Conservation (phyloP, 2,113 vertebrate species). For the Petroica traversi region DNA sequence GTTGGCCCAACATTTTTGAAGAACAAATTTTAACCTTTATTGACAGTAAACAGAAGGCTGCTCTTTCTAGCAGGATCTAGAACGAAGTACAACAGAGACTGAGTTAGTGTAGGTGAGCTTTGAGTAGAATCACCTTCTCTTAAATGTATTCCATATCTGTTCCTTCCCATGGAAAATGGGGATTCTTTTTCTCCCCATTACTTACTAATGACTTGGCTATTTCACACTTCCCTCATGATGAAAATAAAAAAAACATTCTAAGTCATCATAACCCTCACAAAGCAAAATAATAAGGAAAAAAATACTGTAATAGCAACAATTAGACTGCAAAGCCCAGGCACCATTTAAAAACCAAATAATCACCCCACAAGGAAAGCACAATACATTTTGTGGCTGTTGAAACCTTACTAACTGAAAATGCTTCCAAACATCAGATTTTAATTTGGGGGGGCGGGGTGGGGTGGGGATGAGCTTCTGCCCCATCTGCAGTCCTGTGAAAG, state of each 20-base stretch:
- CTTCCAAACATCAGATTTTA: neutral
- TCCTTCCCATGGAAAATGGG: neutral
- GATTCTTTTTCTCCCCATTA: neutral
- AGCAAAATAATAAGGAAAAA: neutral
- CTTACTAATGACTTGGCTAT: neutral
- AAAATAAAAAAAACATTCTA: neutral
- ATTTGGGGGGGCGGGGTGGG: no score
- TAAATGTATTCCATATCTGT: neutral
- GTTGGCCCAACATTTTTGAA: neutral
- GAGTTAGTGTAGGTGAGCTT: neutral
- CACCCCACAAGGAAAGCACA: neutral
- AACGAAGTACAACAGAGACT: neutral
- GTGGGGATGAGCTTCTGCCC: neutral
- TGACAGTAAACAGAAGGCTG: neutral
- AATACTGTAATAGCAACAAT: neutral
- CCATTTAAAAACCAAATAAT: neutral
- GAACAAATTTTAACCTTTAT: neutral
- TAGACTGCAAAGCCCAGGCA: neutral
- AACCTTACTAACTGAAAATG: neutral
- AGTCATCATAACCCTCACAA: neutral
- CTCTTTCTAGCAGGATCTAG: neutral
- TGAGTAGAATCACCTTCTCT: neutral
- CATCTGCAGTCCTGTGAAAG: neutral
- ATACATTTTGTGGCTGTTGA: neutral
- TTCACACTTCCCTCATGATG: neutral